A percentile compares a stretch with the other conserved stretches of the same genome.
phyloP scores from a whole-genome alignment of 2,888 invertebrate genomes.

The Agonopterix subpropinquella region DNA sequence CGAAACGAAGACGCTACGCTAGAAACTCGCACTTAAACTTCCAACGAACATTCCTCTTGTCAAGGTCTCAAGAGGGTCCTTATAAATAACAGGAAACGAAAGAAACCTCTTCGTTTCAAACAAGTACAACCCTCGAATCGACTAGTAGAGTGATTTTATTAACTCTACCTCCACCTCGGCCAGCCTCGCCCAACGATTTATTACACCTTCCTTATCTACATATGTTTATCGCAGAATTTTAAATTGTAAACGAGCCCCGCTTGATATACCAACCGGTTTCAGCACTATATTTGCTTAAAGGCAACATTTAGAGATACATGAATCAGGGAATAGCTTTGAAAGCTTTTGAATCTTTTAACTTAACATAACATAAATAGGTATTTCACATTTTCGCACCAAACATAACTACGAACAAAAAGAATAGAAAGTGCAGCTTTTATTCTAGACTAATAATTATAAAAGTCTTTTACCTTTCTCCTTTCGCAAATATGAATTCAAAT shows the following conservation, averaged over 20 bases:
- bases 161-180: slow-evolving; percentile 30
- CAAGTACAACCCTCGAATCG: slow-evolving; percentile 21
- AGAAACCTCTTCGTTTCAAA: neutral
- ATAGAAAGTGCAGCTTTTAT: no score
- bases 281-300: slow-evolving; percentile 8
- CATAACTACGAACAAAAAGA: no score
- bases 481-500: no score
- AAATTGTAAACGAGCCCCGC: slow-evolving; percentile 64
- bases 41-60: no score
- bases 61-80: neutral
- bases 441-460: no score
- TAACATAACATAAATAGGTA: no score
- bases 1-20: no score
- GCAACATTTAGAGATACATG: neutral
- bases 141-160: slow-evolving; percentile 57
- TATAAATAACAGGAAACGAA: slow-evolving; percentile 1
- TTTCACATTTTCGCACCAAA: no score
- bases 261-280: slow-evolving; percentile 42
- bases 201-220: slow-evolving; percentile 59
- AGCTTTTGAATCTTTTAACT: no score
- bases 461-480: no score
- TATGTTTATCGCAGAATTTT: slow-evolving; percentile 66
- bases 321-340: no score
- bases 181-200: slow-evolving; percentile 47
- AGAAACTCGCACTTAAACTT: no score